Evolutionary conservation across 2,797 vertebrate species (phyloP).

Genomic region (Anguilla megastoma): DNA sequence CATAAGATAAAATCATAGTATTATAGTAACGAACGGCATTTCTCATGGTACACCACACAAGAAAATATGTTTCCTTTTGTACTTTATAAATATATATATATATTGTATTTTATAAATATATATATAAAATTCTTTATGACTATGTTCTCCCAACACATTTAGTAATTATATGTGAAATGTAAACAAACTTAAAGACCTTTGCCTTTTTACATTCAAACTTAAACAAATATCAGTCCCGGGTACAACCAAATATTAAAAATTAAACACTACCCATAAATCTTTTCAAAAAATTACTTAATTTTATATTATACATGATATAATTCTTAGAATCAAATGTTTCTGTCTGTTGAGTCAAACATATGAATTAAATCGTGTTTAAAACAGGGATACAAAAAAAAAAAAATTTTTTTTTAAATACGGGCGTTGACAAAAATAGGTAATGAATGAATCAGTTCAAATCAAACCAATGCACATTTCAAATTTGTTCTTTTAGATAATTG

Average conservation of each 20-base stretch:
- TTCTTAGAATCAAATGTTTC: neutral
- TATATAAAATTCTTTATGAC: slow-evolving; percentile 35
- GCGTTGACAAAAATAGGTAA: neutral
- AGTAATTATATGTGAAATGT: neutral
- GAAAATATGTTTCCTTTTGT: slow-evolving; percentile 58
- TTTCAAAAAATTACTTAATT: neutral
- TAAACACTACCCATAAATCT: neutral
- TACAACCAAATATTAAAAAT: neutral
- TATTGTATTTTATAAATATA: too few species aligned
- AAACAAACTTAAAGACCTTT: neutral
- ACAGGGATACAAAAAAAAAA: neutral
- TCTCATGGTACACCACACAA: slow-evolving; percentile 32
- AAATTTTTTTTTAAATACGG: neutral
- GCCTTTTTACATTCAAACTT: neutral
- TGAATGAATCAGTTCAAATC: neutral
- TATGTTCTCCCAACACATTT: slow-evolving; percentile 22
- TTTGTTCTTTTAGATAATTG: neutral
- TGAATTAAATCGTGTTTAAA: neutral
- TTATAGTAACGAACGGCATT: slow-evolving; percentile 32
- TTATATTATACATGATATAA: neutral
- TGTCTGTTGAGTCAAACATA: neutral
- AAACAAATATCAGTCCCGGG: neutral
- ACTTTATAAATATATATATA: too few species aligned
- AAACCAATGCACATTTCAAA: neutral
- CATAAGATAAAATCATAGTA: neutral